A percentile compares a stretch with the other conserved stretches of the same genome.
Evolutionary conservation across 2,797 vertebrate species (phyloP).

Genomic region (Rhabdomys pumilio): DNA sequence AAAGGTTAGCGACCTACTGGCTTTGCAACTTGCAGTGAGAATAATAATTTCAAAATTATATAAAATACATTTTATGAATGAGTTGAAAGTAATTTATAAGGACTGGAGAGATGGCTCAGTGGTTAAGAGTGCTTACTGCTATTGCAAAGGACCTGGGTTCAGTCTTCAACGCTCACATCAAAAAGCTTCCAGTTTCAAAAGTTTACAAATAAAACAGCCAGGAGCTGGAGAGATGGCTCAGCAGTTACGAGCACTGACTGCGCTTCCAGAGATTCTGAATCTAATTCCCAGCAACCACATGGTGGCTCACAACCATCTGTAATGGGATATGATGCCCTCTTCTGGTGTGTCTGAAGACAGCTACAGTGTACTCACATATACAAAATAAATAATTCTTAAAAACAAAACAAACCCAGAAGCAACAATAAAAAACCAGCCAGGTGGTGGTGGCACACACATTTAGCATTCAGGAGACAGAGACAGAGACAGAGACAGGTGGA

Average conservation of each 20-base stretch:
- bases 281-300: too few species aligned
- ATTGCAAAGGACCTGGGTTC: background rate
- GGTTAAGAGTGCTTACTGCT: background rate
- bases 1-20: background rate
- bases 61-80: background rate
- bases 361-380: too few species aligned
- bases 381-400: too few species aligned
- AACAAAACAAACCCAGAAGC: too few species aligned
- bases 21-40: constrained; percentile 23
- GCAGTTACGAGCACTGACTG: too few species aligned
- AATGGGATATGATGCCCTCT: too few species aligned
- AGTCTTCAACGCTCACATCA: background rate
- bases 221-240: too few species aligned
- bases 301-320: too few species aligned
- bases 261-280: too few species aligned
- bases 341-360: too few species aligned
- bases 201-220: constrained; percentile 52
- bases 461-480: background rate
- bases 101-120: background rate
- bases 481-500: background rate
- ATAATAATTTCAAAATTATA: constrained; percentile 55
- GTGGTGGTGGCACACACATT: background rate
- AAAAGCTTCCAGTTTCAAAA: background rate
- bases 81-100: background rate
- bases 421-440: background rate